Evolutionary conservation across 2,797 vertebrate genomes (phyloP), one percentile per base, ranked within the genome.

Genomic region (Spea hammondii): DNA sequence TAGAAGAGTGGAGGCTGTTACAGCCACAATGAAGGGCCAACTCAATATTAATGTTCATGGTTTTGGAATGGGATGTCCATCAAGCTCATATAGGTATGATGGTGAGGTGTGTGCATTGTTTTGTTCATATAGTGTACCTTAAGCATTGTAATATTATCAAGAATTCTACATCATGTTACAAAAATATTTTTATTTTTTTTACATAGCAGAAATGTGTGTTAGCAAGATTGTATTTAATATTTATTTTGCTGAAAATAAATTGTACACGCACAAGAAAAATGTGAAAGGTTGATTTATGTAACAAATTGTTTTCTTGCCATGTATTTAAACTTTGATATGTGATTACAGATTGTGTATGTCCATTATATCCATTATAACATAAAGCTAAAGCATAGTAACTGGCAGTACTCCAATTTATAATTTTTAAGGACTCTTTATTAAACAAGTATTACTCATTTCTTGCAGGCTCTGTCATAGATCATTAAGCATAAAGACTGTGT

Each of bases 401-500:
- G 54, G 17, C 48, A 65, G 12, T 9, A 17, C 5, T 74, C n/a
- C 60, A 65, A 32, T 65, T 74, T 74, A 65, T 53, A 65, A 6
- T 65, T 74, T 32, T 53, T 62, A 62, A 44, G 9, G 3, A 62
- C 59, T 14, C 59, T 62, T 62, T 62, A 32, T 62, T 62, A 62
- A 62, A 62, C 14, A 65, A 44, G 11, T 44, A 53, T 45, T 77
- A 44, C 47, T 50, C 55, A 69, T 70, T 62, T 49, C 70, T 60
- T 50, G 32, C 53, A 69, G 11, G 57, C 49, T 62, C 67, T 62
- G 66, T 77, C 66, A 77, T 68, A 62, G 67, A 77, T 77, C 57
- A 77, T 77, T 62, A 76, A 53, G 57, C 50, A 51, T 51, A 64
- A 32, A 75, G 1, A 13, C 62, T 64, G 11, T 70, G 68, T 65